Percentiles rank a stretch among this genome's conserved stretches.
Evolutionary conservation across 1,140 invertebrate genomes (phyloP).

Genomic region (Saccostrea echinata): DNA sequence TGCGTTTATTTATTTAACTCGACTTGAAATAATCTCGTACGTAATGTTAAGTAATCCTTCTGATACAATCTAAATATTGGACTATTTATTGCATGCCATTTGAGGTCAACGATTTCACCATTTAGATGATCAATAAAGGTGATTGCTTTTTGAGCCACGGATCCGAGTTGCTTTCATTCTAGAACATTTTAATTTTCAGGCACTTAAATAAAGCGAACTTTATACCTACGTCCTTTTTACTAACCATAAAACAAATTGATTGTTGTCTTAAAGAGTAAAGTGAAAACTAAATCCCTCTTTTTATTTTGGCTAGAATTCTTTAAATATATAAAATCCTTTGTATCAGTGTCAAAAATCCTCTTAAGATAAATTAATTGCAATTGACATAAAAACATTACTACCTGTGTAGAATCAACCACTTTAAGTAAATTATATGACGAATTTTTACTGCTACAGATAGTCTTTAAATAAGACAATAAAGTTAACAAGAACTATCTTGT

Average conservation of each 20-base stretch:
- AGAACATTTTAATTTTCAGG: not conserved
- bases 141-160: not conserved
- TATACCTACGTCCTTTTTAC: not conserved
- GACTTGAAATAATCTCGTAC: slow-evolving; percentile 6
- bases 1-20: not conserved
- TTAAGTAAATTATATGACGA: not conserved
- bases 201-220: not conserved
- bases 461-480: not conserved
- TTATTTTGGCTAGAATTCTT: slow-evolving; percentile 24
- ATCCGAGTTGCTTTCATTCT: not conserved
- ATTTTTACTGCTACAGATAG: not conserved
- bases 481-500: too few relatives aligned
- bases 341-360: not conserved
- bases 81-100: slow-evolving; percentile 29
- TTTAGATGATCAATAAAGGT: not conserved
- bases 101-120: slow-evolving; percentile 3
- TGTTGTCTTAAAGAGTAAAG: not conserved
- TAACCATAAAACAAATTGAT: not conserved
- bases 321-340: not conserved
- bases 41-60: slow-evolving; percentile 26
- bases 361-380: not conserved
- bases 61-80: not conserved
- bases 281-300: not conserved
- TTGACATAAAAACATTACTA: not conserved
- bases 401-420: not conserved